Evolutionary conservation across 2,797 vertebrate genomes (phyloP).

Genomic region (Schizopygopsis pylzovi): DNA sequence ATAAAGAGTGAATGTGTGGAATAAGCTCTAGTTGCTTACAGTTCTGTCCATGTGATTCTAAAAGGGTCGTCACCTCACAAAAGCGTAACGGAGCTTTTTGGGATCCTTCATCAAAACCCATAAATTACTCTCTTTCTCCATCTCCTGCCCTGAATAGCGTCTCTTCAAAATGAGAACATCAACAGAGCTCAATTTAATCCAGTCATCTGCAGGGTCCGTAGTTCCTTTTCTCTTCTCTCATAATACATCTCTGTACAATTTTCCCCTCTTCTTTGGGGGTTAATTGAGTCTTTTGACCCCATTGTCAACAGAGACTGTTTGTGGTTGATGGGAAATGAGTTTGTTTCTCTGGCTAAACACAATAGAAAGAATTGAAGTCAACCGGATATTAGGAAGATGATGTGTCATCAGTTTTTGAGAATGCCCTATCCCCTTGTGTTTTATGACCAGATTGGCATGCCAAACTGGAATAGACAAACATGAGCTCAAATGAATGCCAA

Average conservation of each 20-base stretch:
- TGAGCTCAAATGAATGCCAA: constrained; percentile 2
- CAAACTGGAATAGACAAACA: constrained; percentile 20
- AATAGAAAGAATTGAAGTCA: constrained; percentile 55
- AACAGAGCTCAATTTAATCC: constrained; percentile 58
- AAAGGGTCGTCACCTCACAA: constrained; percentile 25
- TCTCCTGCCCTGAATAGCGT: constrained; percentile 48
- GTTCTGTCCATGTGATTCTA: constrained; percentile 6
- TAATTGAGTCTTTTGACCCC: constrained; percentile 79
- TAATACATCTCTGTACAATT: constrained; percentile 55
- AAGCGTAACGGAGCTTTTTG: constrained; percentile 36
- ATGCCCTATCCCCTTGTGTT: constrained; percentile 29
- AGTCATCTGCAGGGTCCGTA: constrained; percentile 51
- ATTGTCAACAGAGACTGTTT: constrained; percentile 62
- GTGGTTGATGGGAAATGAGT: constrained; percentile 57
- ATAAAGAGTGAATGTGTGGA: not conserved
- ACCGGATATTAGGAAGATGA: constrained; percentile 43
- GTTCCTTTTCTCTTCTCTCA: constrained; percentile 57
- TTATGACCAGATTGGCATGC: constrained; percentile 31
- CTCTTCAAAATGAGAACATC: constrained; percentile 52
- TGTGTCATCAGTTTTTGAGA: constrained; percentile 41
- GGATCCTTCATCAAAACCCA: constrained; percentile 53
- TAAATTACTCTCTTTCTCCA: constrained; percentile 56
- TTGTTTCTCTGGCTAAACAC: constrained; percentile 56
- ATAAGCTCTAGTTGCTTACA: constrained; percentile 6
- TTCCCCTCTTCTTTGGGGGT: constrained; percentile 71